These are phyloP conservation scores for Axis porcinus DNA, from an alignment of 2,113 vertebrate genomes.

Conservation along the genomic window DNA sequence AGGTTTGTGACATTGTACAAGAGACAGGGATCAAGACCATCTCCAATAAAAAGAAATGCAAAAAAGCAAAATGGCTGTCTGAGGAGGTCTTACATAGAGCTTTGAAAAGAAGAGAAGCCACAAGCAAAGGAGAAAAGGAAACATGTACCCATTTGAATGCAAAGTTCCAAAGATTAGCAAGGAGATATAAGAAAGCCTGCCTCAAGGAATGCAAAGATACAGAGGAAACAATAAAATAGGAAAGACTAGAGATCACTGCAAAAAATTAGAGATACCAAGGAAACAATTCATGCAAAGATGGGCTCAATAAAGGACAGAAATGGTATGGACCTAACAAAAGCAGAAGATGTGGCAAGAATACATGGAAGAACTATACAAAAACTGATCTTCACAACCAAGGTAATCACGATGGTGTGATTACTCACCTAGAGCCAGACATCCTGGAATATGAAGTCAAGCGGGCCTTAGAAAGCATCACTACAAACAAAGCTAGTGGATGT, in stretches of 20 bases:
- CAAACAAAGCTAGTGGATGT: neutral
- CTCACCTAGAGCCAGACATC: neutral
- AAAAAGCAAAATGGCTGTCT: neutral
- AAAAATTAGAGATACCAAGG: neutral
- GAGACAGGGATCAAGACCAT: neutral
- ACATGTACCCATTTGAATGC: neutral
- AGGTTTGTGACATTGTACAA: neutral
- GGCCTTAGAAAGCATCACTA: neutral
- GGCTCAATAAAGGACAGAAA: neutral
- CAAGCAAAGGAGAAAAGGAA: neutral
- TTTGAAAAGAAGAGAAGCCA: neutral
- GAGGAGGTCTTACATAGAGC: neutral
- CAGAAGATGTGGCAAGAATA: neutral
- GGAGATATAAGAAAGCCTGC: neutral
- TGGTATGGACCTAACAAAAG: neutral
- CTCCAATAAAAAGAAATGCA: neutral
- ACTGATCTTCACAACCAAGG: fast-evolving
- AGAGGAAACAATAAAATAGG: neutral
- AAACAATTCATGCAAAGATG: neutral
- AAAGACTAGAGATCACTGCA: neutral
- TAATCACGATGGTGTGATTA: neutral
- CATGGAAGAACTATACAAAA: neutral
- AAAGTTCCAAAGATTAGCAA: neutral
- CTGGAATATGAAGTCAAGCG: neutral
- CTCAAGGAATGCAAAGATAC: neutral